A percentile compares a stretch with the other conserved stretches of the same genome.
Evolutionary conservation across 2,797 vertebrate genomes (phyloP).

Genomic region (Hyperoplus immaculatus): DNA sequence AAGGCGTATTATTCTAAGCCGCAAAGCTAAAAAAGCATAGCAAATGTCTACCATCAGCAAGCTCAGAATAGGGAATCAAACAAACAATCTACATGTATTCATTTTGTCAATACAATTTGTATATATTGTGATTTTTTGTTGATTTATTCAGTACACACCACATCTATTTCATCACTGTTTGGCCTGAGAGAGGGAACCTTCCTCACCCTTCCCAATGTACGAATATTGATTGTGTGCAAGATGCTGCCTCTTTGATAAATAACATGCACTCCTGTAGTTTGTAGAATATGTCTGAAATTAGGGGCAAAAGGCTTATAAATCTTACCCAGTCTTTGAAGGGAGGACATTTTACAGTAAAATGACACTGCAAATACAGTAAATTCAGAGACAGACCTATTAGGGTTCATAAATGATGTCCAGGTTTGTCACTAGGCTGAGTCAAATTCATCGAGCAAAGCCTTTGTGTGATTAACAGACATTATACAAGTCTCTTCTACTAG

Average conservation of each 20-base stretch:
- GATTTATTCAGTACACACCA: too few species aligned
- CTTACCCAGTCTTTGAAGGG: neutral
- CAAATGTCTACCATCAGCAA: constrained; percentile 9
- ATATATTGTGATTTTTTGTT: too few species aligned
- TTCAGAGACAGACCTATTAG: constrained; percentile 15
- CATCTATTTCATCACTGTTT: too few species aligned
- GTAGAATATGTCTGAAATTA: constrained; percentile 20
- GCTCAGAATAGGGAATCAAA: neutral
- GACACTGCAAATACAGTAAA: constrained; percentile 21
- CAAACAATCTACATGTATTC: too few species aligned
- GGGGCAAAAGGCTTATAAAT: constrained; percentile 24
- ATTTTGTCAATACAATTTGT: too few species aligned
- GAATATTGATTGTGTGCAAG: constrained; percentile 12
- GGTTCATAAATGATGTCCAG: constrained; percentile 13
- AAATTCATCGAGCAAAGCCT: constrained; percentile 12
- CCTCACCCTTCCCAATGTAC: too few species aligned
- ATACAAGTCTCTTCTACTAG: constrained; percentile 1
- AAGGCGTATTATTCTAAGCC: constrained; percentile 1
- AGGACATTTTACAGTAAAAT: constrained; percentile 4
- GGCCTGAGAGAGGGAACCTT: too few species aligned
- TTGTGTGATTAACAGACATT: constrained; percentile 2
- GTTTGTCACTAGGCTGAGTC: constrained; percentile 8
- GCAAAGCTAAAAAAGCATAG: neutral
- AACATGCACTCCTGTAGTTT: constrained; percentile 5
- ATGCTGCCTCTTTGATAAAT: constrained; percentile 16